These are phyloP conservation scores for Myodes glareolus DNA, from an alignment of 2,113 vertebrate species.

Conservation along the genomic window DNA sequence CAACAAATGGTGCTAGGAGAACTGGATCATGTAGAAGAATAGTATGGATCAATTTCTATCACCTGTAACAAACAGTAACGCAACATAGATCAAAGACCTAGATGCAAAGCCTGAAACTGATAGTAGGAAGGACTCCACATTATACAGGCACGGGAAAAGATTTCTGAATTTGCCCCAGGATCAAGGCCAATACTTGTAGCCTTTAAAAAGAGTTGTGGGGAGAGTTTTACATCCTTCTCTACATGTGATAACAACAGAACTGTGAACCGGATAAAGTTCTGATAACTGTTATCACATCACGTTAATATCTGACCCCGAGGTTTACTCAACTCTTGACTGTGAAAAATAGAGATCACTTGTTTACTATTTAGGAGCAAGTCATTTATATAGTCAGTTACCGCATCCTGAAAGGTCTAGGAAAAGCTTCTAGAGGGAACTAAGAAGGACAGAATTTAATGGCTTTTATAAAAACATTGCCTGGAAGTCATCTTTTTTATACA, in stretches of 20 bases:
- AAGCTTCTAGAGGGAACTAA: neutral
- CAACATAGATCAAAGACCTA: neutral
- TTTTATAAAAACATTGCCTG: neutral
- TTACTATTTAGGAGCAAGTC: neutral
- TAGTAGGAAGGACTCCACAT: too few species aligned
- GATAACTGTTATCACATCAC: rapidly evolving
- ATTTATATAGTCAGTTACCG: neutral
- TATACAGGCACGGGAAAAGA: neutral
- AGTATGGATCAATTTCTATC: neutral
- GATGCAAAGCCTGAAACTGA: too few species aligned
- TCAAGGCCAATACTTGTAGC: neutral
- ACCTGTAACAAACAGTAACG: neutral
- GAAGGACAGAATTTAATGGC: neutral
- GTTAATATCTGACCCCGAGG: neutral
- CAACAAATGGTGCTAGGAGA: neutral
- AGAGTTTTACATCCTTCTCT: neutral
- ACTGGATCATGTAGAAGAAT: neutral
- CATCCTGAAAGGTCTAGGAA: neutral
- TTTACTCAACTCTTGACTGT: neutral
- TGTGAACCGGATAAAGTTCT: neutral
- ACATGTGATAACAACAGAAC: neutral
- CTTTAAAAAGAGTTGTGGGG: neutral
- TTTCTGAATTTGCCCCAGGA: neutral
- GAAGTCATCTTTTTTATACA: neutral
- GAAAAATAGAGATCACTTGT: neutral